These are phyloP conservation scores for Meandrina meandrites DNA, from an alignment of 92 coral and sea anemone genomes.

Conservation along the genomic window DNA sequence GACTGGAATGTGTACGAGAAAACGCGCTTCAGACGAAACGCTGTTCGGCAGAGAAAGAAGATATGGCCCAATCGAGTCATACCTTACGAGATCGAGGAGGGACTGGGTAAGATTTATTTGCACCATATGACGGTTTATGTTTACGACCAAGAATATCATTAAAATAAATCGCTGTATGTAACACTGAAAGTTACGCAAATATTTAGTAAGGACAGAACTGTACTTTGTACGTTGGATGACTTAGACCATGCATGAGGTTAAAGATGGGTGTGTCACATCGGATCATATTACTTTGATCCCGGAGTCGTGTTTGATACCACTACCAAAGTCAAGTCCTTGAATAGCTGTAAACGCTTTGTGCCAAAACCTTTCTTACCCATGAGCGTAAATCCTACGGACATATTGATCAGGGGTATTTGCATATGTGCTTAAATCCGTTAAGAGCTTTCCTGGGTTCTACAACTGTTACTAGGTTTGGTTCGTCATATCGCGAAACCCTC, in stretches of 20 bases:
- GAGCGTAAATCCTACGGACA: too few relatives aligned
- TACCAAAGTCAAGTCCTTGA: neutral
- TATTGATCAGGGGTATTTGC: too few relatives aligned
- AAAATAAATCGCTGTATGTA: too few relatives aligned
- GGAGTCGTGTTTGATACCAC: neutral
- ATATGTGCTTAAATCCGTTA: too few relatives aligned
- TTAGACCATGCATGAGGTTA: neutral
- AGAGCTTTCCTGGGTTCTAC: too few relatives aligned
- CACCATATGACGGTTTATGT: neutral
- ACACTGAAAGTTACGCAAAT: too few relatives aligned
- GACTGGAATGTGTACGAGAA: constrained; percentile 71
- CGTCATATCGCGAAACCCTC: too few relatives aligned
- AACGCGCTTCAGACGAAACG: constrained; percentile 68
- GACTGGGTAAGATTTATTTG: constrained; percentile 63
- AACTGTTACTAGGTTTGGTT: too few relatives aligned
- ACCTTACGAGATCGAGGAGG: constrained; percentile 86
- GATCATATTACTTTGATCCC: neutral
- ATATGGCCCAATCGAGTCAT: constrained; percentile 85
- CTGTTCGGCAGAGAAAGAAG: constrained; percentile 84
- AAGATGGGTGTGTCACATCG: neutral
- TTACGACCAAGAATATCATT: neutral
- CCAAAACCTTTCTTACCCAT: neutral
- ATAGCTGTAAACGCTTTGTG: neutral
- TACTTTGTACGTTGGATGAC: neutral
- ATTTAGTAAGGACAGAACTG: neutral